Conservation (phyloP, 2,797 vertebrate species). For the Rhabdophis nuchalis region DNA sequence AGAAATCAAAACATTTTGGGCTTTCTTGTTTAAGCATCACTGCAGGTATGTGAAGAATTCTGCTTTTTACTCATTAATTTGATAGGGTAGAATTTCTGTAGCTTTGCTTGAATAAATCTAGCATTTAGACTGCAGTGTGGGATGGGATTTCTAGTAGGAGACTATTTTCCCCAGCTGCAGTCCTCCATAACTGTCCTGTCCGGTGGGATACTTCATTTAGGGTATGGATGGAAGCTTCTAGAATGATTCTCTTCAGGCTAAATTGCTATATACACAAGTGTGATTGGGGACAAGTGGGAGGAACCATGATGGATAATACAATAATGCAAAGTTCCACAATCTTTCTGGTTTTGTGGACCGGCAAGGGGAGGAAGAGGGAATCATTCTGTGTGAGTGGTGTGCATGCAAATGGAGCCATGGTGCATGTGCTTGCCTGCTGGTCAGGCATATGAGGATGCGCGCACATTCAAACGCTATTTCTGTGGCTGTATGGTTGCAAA, state of each 20-base stretch:
- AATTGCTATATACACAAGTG: neutral
- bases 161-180: neutral
- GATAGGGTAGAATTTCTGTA: neutral
- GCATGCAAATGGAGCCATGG: no score
- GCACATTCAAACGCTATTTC: accelerated
- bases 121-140: neutral
- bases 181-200: neutral
- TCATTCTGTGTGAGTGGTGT: no score
- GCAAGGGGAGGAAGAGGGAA: neutral
- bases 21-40: neutral
- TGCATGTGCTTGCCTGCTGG: neutral
- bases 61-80: neutral
- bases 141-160: neutral
- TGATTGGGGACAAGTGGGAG: neutral
- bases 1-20: neutral
- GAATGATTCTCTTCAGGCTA: neutral
- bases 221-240: neutral
- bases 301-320: neutral
- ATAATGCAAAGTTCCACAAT: neutral
- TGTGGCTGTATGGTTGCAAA: neutral
- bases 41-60: neutral
- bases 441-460: neutral
- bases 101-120: neutral
- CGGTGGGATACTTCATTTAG: neutral
- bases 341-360: neutral